A percentile compares a stretch with the other conserved stretches of the same genome.
These are phyloP conservation scores for Gobionotothen gibberifrons DNA, from an alignment of 2,797 vertebrate genomes.

Conservation along the genomic window DNA sequence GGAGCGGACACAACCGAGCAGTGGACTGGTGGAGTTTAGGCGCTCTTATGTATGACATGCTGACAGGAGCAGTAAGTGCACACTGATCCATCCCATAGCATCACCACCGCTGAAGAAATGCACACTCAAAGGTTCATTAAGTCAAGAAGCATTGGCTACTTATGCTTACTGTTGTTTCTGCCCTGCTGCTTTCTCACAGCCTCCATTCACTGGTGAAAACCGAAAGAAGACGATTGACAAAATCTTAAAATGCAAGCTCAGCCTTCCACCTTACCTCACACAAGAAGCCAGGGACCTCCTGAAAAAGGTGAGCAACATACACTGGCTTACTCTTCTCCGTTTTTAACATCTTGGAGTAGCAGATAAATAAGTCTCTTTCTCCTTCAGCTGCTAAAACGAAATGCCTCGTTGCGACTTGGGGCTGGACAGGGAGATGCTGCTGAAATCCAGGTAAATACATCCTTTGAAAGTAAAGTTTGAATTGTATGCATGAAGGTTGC, in stretches of 20 bases:
- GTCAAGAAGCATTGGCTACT: neutral
- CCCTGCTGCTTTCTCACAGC: slow-evolving; percentile 71
- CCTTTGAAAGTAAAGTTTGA: neutral
- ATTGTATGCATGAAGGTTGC: neutral
- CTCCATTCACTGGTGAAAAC: slow-evolving; percentile 96
- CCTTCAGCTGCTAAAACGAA: slow-evolving; percentile 94
- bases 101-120: neutral
- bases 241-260: slow-evolving; percentile 97
- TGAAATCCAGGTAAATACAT: slow-evolving; percentile 90
- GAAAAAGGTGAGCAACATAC: slow-evolving; percentile 89
- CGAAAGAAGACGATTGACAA: slow-evolving; percentile 97
- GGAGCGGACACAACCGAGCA: slow-evolving; percentile 95
- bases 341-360: neutral
- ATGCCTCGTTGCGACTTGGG: slow-evolving; percentile 91
- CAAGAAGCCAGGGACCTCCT: slow-evolving; percentile 97
- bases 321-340: neutral
- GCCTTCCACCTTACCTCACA: slow-evolving; percentile 98
- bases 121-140: neutral
- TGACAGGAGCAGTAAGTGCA: slow-evolving; percentile 95
- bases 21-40: slow-evolving; percentile 99
- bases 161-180: neutral
- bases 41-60: slow-evolving; percentile 97
- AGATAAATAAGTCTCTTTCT: slow-evolving; percentile 4
- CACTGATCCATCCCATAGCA: slow-evolving; percentile 63
- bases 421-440: slow-evolving; percentile 91